Evolutionary conservation across 2,113 vertebrate genomes (phyloP).

Genomic region (Apistogramma diplotaenia): DNA sequence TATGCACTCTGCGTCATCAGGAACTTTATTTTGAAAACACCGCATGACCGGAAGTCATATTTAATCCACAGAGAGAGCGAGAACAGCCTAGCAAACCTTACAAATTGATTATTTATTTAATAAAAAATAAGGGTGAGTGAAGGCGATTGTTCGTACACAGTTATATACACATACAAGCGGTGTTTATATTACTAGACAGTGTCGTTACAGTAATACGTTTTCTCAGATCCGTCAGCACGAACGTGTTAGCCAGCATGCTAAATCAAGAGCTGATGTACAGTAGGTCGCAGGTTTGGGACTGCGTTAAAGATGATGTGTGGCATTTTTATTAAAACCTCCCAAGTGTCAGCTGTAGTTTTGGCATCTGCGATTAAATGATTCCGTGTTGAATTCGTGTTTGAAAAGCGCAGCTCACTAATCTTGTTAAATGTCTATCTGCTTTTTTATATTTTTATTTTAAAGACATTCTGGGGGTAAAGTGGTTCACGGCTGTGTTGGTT

Average conservation of each 20-base stretch:
- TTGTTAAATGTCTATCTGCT: neutral
- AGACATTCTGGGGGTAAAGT: neutral
- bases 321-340: neutral
- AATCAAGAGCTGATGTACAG: slow-evolving; percentile 2
- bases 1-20: neutral
- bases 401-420: neutral
- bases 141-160: neutral
- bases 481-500: slow-evolving; percentile 3
- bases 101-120: slow-evolving; percentile 28
- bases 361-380: neutral
- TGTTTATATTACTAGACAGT: neutral
- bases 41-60: slow-evolving; percentile 13
- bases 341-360: neutral
- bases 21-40: slow-evolving; percentile 41
- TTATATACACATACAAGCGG: too few species aligned
- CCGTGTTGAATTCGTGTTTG: neutral
- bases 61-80: neutral
- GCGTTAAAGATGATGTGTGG: neutral
- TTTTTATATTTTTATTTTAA: neutral
- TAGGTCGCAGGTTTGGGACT: neutral
- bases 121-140: slow-evolving; percentile 39
- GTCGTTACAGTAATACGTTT: neutral
- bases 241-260: slow-evolving; percentile 5
- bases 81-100: neutral
- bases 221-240: neutral